Base-by-base conservation (phyloP, 2,113 vertebrate genomes). In the Gallinago paraguaiae region DNA sequence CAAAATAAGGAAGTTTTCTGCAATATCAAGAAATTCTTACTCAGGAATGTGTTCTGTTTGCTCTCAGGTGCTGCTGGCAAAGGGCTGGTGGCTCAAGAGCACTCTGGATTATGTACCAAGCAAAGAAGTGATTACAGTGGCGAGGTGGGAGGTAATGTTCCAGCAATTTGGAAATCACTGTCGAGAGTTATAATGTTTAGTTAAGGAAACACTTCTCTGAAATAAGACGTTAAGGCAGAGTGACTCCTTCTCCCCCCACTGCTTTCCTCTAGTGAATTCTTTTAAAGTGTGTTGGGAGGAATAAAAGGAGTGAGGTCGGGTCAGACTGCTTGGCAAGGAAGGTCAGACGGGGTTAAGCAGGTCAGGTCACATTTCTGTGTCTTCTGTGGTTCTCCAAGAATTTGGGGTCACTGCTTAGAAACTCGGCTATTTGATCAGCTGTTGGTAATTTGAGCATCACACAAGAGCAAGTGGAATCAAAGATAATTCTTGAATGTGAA, bases 351-450 rank as follows among this genome's bases (percentile, higher is more conserved):
- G 96, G 96, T 96, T 95, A 90, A 95, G 91, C 94, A 77, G 96
- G 96, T 96, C 97, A 96, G 97, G 96, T 96, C 96, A 60, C 90
- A 78, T 84, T 85, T 92, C 96, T 97, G 89, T 90, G 95, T 94
- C 92, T 95, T 96, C 95, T 96, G 33, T 50, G 78, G 92, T 64
- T 97, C 97, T 95, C 78, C 79, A 91, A 74, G 67, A 70, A 92
- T 96, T 23, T 75, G 77, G 95, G 97, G 95, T 97, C 96, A 93
- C 88, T 86, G 84, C 95, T 95, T 68, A 57, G 84, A 85, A 97
- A 94, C 50, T 88, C 70, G 60, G 88, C 94, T 98, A 86, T 98
- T 98, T 98, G 96, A 97, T 98, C 98, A 98, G 98, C 98, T 97
- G 97, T 90, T 97, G 97, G 97, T 96, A 98, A 98, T 98, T 98